These are phyloP conservation scores for Melipona bicolor DNA, from an alignment of 2,888 invertebrate species.

Conservation along the genomic window DNA sequence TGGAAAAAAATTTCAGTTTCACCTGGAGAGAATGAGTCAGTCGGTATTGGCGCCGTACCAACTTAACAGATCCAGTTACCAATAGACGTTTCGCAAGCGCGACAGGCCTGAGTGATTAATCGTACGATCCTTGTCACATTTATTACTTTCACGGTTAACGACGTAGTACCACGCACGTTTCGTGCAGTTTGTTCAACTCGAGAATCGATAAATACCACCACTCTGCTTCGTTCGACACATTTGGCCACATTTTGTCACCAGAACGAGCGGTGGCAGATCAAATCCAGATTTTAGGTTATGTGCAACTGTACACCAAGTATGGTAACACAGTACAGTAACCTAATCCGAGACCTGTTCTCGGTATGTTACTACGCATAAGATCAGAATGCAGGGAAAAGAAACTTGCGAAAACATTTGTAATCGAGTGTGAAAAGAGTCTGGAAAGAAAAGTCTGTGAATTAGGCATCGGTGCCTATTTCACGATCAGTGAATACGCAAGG, in stretches of 20 bases:
- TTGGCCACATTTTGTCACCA: background rate
- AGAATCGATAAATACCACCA: too few species aligned
- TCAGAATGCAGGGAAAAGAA: too few species aligned
- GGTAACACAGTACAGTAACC: too few species aligned
- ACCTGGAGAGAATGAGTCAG: background rate
- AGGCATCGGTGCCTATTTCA: background rate
- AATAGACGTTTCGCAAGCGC: background rate
- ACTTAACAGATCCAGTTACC: background rate
- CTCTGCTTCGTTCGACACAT: background rate
- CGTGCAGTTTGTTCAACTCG: background rate
- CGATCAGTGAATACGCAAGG: background rate
- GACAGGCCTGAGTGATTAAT: slow-evolving; percentile 7
- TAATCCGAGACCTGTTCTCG: too few species aligned
- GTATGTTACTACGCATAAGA: too few species aligned
- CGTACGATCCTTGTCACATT: slow-evolving; percentile 4
- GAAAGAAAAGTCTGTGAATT: background rate
- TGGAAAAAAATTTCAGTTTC: background rate
- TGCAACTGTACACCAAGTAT: too few species aligned
- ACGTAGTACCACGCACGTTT: background rate
- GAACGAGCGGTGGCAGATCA: background rate
- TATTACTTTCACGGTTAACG: slow-evolving; percentile 10
- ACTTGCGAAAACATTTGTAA: too few species aligned
- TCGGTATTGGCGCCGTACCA: background rate
- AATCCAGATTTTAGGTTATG: background rate
- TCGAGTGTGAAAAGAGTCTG: too few species aligned